These are phyloP conservation scores for Diachasmimorpha longicaudata DNA, from an alignment of 1,140 invertebrate species.

Conservation along the genomic window DNA sequence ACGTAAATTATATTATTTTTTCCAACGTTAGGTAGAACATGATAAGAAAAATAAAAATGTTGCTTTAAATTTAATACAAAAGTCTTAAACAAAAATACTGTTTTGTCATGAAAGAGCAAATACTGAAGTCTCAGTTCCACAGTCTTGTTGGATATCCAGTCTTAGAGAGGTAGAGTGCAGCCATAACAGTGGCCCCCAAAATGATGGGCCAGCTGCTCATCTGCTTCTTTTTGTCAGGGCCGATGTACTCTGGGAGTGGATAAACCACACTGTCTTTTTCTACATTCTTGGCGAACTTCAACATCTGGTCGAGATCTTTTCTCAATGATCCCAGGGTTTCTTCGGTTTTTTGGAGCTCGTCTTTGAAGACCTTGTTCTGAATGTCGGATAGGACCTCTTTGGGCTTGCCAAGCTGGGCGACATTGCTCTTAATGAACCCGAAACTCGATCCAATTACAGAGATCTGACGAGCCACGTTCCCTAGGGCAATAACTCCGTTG, in stretches of 20 bases:
- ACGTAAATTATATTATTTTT: conserved; percentile 13
- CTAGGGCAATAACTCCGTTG: conserved; percentile 41
- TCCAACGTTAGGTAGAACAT: conserved; percentile 20
- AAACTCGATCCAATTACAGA: conserved; percentile 50
- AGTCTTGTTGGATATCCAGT: conserved; percentile 34
- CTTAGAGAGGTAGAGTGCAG: conserved; percentile 44
- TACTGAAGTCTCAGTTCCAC: conserved; percentile 22
- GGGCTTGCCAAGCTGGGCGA: conserved; percentile 30
- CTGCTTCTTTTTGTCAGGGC: conserved; percentile 31
- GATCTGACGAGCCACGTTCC: conserved; percentile 44
- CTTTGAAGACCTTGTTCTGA: conserved; percentile 35
- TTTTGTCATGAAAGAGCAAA: neutral
- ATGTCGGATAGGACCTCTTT: conserved; percentile 22
- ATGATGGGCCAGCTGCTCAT: conserved; percentile 42
- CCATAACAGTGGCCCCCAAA: conserved; percentile 38
- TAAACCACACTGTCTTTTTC: conserved; percentile 36
- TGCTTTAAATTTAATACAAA: conserved; percentile 17
- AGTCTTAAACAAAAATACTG: conserved; percentile 13
- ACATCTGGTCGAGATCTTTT: conserved; percentile 39
- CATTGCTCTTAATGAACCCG: conserved; percentile 40
- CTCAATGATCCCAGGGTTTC: conserved; percentile 37
- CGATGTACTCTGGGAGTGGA: conserved; percentile 45
- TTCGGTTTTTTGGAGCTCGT: conserved; percentile 38
- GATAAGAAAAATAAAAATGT: conserved; percentile 11
- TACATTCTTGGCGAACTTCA: conserved; percentile 39